phyloP scores from a whole-genome alignment of 2,888 invertebrate genomes.

The Ernsta delagoae region DNA sequence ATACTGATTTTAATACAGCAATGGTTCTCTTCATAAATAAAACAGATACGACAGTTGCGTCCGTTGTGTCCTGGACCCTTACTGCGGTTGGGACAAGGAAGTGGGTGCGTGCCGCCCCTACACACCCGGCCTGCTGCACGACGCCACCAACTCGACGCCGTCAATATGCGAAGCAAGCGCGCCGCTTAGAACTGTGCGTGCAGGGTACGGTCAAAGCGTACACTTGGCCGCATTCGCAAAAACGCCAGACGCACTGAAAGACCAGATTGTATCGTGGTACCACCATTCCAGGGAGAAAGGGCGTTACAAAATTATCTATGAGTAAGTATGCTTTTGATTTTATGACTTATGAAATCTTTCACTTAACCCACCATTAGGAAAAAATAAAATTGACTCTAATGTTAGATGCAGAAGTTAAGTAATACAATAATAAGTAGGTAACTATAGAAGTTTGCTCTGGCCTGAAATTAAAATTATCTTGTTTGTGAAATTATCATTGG shows the following conservation, averaged over 20 bases:
- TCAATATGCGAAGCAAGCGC: conserved; percentile 85
- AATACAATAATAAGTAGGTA: no score
- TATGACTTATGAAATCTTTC: not conserved
- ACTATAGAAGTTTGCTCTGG: no score
- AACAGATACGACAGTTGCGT: conserved; percentile 85
- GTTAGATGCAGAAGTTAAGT: no score
- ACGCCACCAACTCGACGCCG: conserved; percentile 85
- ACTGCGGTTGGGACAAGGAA: conserved; percentile 89
- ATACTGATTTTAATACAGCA: no score
- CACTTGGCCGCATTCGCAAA: conserved; percentile 84
- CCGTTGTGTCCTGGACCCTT: conserved; percentile 87
- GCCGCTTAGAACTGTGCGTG: conserved; percentile 82
- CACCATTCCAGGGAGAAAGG: conserved; percentile 83
- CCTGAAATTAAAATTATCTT: no score
- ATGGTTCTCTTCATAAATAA: not conserved
- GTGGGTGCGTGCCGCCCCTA: conserved; percentile 84
- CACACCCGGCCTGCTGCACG: conserved; percentile 84
- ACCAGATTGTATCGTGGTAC: conserved; percentile 79
- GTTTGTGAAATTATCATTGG: no score
- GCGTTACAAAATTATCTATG: conserved; percentile 82
- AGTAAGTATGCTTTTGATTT: conserved; percentile 61
- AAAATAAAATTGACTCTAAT: no score
- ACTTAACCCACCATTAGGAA: no score
- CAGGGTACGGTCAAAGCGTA: conserved; percentile 87
- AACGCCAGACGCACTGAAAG: conserved; percentile 77